These are phyloP conservation scores for Erpetoichthys calabaricus DNA, from an alignment of 2,797 vertebrate genomes.

Conservation along the genomic window DNA sequence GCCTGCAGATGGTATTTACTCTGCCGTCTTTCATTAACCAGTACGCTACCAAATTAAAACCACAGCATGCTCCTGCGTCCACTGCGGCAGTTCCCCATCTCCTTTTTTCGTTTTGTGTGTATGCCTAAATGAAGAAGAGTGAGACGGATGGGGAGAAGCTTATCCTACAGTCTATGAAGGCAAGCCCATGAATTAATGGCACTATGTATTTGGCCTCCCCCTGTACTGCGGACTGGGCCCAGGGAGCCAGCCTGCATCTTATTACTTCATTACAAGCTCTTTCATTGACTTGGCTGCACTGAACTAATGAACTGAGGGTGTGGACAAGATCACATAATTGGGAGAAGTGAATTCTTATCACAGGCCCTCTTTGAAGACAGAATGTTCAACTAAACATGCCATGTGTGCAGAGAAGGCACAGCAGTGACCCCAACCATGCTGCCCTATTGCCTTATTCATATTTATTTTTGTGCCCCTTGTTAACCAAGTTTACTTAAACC, in stretches of 20 bases:
- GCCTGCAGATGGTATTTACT: no score
- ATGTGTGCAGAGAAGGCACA: no score
- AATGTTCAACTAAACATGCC: no score
- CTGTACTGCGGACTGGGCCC: constrained; percentile 37
- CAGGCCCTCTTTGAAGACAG: constrained; percentile 58
- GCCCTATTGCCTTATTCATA: no score
- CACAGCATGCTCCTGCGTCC: constrained; percentile 23
- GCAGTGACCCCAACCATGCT: no score
- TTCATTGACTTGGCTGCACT: constrained; percentile 73
- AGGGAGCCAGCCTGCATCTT: constrained; percentile 62
- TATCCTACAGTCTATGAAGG: constrained; percentile 38
- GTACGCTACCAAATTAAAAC: constrained; percentile 23
- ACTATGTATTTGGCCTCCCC: constrained; percentile 29
- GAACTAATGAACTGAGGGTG: constrained; percentile 81
- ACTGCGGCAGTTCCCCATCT: constrained; percentile 16
- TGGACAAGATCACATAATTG: constrained; percentile 79
- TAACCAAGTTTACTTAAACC: no score
- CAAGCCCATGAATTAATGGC: constrained; percentile 44
- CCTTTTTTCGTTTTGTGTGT: constrained; percentile 23
- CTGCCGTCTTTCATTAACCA: constrained; percentile 8
- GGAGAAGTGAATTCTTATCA: constrained; percentile 83
- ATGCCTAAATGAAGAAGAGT: constrained; percentile 20
- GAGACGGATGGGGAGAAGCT: constrained; percentile 25
- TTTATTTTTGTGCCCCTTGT: no score
- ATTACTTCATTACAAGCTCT: constrained; percentile 70